These are phyloP conservation scores for Pseudomugil tenellus DNA, from an alignment of 2,797 vertebrate genomes.

Conservation along the genomic window DNA sequence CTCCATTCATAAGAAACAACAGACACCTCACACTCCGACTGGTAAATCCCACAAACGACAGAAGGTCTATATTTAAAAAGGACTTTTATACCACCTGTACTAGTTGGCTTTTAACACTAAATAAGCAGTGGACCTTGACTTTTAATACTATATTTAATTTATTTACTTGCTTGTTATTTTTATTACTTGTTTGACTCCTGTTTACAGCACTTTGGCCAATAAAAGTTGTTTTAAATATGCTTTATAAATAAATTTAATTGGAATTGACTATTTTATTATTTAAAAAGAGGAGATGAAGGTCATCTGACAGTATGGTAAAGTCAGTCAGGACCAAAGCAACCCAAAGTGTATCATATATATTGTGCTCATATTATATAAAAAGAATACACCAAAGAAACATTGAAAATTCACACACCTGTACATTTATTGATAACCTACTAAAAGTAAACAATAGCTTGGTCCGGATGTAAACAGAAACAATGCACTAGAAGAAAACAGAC, in stretches of 20 bases:
- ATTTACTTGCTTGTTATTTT: too few species aligned
- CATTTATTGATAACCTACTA: conserved; percentile 6
- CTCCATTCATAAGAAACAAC: conserved; percentile 72
- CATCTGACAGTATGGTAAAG: background rate
- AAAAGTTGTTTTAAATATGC: too few species aligned
- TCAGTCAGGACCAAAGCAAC: background rate
- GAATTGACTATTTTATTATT: too few species aligned
- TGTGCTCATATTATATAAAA: background rate
- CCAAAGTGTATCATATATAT: too few species aligned
- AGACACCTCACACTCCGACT: conserved; percentile 26
- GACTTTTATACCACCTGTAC: too few species aligned
- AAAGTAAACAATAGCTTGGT: background rate
- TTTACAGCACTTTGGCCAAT: too few species aligned
- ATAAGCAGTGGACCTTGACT: too few species aligned
- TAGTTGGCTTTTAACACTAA: too few species aligned
- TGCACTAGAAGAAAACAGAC: background rate
- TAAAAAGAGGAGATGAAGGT: background rate
- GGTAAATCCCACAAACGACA: conserved; percentile 16
- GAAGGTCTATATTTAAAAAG: conserved; percentile 37
- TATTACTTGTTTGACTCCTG: too few species aligned
- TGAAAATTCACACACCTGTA: background rate
- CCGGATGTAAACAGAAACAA: background rate
- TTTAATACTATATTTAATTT: too few species aligned
- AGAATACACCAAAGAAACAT: background rate
- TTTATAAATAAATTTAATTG: too few species aligned